These are phyloP conservation scores for Ellobius talpinus DNA, from an alignment of 2,113 vertebrate species.

Conservation along the genomic window DNA sequence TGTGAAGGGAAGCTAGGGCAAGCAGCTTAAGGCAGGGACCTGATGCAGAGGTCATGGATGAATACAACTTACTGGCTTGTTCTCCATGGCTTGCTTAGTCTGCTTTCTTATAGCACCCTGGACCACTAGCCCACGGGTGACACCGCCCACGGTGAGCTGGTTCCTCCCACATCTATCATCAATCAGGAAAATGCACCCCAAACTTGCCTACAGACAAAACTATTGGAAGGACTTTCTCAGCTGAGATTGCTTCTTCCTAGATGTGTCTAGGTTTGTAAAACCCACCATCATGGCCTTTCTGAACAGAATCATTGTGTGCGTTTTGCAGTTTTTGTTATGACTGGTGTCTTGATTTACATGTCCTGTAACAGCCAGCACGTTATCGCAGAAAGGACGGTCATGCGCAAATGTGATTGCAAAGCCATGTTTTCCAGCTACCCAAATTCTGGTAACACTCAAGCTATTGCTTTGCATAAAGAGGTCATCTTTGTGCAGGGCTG, in stretches of 20 bases:
- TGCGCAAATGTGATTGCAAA: not conserved
- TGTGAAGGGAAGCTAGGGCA: not conserved
- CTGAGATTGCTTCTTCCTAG: not conserved
- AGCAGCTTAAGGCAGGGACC: not conserved
- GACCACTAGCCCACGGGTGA: not conserved
- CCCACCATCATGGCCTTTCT: not conserved
- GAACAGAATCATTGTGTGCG: not conserved
- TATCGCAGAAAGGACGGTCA: not conserved
- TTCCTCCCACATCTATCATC: not conserved
- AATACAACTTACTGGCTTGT: not conserved
- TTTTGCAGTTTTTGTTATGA: not conserved
- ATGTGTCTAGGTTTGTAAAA: not conserved
- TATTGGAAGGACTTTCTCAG: not conserved
- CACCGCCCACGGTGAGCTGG: no score
- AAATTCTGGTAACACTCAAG: not conserved
- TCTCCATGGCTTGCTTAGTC: not conserved
- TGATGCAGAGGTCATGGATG: not conserved
- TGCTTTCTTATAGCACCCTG: not conserved
- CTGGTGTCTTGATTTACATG: not conserved
- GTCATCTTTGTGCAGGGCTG: not conserved
- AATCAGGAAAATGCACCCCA: not conserved
- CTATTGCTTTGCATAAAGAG: conserved; percentile 37
- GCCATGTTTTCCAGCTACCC: not conserved
- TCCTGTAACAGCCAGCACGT: not conserved
- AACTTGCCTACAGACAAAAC: not conserved